A percentile compares a stretch with the other conserved stretches of the same genome.
Conservation (phyloP, 2,888 invertebrate species). For the Macrophya annulata region DNA sequence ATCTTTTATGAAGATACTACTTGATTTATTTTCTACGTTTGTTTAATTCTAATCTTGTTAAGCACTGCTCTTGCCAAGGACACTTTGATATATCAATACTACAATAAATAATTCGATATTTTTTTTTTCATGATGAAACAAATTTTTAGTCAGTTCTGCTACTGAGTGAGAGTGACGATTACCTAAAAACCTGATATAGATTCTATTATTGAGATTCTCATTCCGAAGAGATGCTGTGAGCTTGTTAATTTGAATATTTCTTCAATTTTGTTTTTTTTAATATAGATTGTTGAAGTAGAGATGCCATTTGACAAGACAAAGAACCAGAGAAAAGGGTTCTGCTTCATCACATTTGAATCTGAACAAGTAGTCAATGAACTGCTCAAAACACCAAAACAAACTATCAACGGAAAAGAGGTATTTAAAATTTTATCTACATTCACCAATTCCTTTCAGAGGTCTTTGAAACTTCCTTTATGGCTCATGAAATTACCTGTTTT, state of each 20-base stretch:
- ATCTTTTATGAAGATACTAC: background rate
- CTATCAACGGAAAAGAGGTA: conserved; percentile 95
- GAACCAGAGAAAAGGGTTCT: conserved; percentile 98
- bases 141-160: conserved; percentile 77
- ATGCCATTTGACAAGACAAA: conserved; percentile 99
- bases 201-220: background rate
- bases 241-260: conserved; percentile 34
- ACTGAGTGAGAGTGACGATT: conserved; percentile 72
- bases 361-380: conserved; percentile 96
- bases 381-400: conserved; percentile 95
- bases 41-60: background rate
- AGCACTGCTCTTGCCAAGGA: background rate
- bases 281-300: conserved; percentile 96
- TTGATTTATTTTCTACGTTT: background rate
- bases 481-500: background rate
- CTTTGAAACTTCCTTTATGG: background rate
- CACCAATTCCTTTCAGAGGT: background rate
- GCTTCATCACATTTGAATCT: conserved; percentile 98
- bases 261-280: conserved; percentile 64
- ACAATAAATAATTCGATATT: background rate
- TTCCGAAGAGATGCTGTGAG: background rate
- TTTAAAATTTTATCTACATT: conserved; percentile 65
- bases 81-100: background rate
- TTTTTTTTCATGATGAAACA: conserved; percentile 70
- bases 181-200: conserved; percentile 77